Base-by-base conservation (phyloP, 1,140 invertebrate species). In the Brachionus paranguensis region DNA sequence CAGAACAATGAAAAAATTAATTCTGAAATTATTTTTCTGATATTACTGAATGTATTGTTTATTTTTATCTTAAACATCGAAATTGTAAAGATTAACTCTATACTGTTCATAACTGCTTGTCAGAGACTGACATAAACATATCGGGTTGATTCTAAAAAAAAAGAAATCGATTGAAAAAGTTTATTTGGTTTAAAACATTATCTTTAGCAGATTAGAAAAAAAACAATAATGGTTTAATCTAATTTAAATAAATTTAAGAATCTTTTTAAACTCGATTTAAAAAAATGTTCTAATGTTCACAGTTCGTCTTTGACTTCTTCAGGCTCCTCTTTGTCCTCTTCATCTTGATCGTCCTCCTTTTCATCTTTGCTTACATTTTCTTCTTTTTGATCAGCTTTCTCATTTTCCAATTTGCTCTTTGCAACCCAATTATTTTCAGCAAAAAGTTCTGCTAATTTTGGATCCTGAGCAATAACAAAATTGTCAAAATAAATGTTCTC, bases 401-500 rank as follows among this genome's bases (percentile, higher is more conserved):
- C 68, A 10, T 37, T 20, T 88, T 94, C 87, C n/a, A 84, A 93
- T 86, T 92, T 92, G 10, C 92, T 91, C 88, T 97, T 98, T 29
- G 96, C 89, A 81, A 93, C 92, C 90, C 94, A 99, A 0, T 95
- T 96, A 85, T 94, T 92, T 76, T 91, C 89, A 12, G 96, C 93
- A 92, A 94, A 97, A 64, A 93, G 90, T 53, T 93, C 91, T 2
- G 95, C 95, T 1, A 94, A 91, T n/a, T 90, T 90, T 84, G 92
- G 89, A 86, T 95, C 93, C 88, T 98, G 95, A 1, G 96, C 95
- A 83, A 99, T 92, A 47, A 99, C 91, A 45, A 99, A 91, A 89
- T 99, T 99, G 89, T 99, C 97, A 90, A 91, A 91, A 20, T 90
- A 84, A 86, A 99, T 95, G 86, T 93, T 92, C 85, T 95, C 93